These are phyloP conservation scores for Struthio camelus DNA, from an alignment of 2,113 vertebrate genomes.

Conservation along the genomic window DNA sequence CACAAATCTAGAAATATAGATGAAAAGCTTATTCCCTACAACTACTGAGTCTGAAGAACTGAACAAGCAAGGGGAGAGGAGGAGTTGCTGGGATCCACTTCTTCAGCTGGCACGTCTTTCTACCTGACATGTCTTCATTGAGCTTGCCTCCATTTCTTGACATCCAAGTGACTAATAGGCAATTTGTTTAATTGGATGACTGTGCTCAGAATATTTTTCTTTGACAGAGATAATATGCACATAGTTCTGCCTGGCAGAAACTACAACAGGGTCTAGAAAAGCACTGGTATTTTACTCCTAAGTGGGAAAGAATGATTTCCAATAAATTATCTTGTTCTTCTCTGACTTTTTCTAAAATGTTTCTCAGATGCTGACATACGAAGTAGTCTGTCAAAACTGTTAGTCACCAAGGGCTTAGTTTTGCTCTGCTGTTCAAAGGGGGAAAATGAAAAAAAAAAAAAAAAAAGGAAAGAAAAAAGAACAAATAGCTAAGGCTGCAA, in stretches of 20 bases:
- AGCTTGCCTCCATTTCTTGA: neutral
- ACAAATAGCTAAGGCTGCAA: neutral
- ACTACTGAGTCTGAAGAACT: neutral
- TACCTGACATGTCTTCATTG: neutral
- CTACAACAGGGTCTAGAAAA: neutral
- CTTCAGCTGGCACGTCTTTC: neutral
- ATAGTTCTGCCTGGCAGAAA: neutral
- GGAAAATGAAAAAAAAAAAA: neutral
- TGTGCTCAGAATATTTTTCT: neutral
- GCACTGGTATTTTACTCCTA: neutral
- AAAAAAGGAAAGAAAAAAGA: neutral
- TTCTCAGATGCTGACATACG: neutral
- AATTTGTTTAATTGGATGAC: conserved; percentile 45
- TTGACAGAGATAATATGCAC: neutral
- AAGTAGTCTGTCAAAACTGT: neutral
- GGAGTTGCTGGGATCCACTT: neutral
- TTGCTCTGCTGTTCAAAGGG: neutral
- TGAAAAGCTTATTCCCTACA: neutral
- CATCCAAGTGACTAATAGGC: conserved; percentile 9
- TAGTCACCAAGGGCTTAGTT: neutral
- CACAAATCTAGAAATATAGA: neutral
- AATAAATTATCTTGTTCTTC: neutral
- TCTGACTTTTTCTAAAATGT: neutral
- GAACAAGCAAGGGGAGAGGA: neutral
- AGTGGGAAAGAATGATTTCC: neutral